Evolutionary conservation across 2,888 invertebrate species (phyloP).

Genomic region (Lamellibrachia columna): DNA sequence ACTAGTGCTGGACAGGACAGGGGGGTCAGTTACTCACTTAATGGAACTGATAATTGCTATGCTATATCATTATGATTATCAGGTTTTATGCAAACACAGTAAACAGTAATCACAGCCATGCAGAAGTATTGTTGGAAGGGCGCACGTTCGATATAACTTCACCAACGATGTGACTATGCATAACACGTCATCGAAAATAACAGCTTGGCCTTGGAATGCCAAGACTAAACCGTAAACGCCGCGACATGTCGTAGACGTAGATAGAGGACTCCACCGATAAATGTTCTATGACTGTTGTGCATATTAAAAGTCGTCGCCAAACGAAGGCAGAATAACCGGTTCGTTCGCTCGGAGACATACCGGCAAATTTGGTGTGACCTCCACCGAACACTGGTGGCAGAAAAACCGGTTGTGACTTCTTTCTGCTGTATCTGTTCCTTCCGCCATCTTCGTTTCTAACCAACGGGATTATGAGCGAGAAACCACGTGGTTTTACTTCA

Average conservation of each 20-base stretch:
- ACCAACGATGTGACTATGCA: neutral
- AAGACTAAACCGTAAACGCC: neutral
- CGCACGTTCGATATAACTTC: neutral
- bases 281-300: neutral
- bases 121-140: neutral
- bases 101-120: neutral
- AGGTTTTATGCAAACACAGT: neutral
- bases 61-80: neutral
- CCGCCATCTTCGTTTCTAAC: constrained; percentile 16
- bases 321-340: neutral
- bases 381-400: neutral
- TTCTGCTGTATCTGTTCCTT: constrained; percentile 10
- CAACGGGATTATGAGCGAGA: constrained; percentile 10
- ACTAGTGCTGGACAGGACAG: neutral
- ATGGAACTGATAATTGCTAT: no score
- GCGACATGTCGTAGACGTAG: no score
- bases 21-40: neutral
- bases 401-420: constrained; percentile 3
- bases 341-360: neutral
- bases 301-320: neutral
- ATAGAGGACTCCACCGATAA: neutral
- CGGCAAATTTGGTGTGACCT: neutral
- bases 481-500: neutral
- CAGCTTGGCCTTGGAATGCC: neutral
- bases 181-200: neutral